Base-by-base conservation (phyloP, 2,113 vertebrate genomes). In the Brachypodius melanocephalos region DNA sequence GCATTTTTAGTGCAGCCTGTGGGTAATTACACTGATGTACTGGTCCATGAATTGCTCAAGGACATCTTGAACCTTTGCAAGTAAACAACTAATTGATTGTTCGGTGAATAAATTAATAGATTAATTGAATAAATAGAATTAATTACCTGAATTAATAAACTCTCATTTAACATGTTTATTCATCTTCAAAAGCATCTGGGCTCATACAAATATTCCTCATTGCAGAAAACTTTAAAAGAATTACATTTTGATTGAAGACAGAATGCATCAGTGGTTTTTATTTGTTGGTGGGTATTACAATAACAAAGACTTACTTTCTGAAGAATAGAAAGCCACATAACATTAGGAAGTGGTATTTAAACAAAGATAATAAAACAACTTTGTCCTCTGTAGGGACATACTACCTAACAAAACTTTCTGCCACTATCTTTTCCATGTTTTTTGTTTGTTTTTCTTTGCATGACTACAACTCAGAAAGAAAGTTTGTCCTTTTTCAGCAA, bases 11-110 rank as follows among this genome's bases (percentile, higher is more conserved):
- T 82, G 32, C 24, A 59, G 17, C n/a, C 55, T 52, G 17, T 59
- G 12, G 42, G 46, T 87, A 84, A 91, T 90, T 91, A 62, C 54
- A 73, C 36, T 79, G 49, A 82, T 43, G 40, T 68, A 62, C 4
- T 55, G 31, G 42, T 17, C 55, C 63, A 31, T 62, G 26, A 78
- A 72, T 86, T 92, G 43, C 63, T 82, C 74, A 79, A 90, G 83
- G 80, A 86, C 17, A 3, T 74, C 59, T 61, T 46, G 31, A 86
- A 83, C 36, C 7, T 85, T 78, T 73, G 26, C 58, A 73, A 91
- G 59, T 80, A 93, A 96, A 88, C 42, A 75, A 22, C 18, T 74
- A 86, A 80, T 89, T 89, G 76, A 88, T 76, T 76, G 90, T 80
- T 85, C 5, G 13, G n/a, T 19, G 25, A 66, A 59, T 74, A 83